Evolutionary conservation across 2,888 invertebrate genomes (phyloP).

Genomic region (Drosophila ezoana): DNA sequence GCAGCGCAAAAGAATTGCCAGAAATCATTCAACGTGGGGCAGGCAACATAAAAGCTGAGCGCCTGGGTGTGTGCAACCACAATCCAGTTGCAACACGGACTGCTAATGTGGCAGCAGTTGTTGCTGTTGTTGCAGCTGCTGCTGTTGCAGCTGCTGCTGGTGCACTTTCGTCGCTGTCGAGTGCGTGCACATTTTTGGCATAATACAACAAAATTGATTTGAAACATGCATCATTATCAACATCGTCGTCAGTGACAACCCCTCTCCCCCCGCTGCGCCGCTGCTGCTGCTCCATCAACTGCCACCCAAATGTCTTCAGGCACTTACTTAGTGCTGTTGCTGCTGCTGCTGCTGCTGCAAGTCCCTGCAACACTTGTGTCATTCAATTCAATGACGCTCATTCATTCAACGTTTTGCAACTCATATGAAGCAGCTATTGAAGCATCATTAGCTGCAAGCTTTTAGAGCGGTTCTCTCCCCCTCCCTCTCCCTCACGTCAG

Average conservation of each 20-base stretch:
- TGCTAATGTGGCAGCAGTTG: constrained; percentile 42
- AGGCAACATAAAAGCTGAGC: constrained; percentile 67
- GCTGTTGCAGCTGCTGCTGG: constrained; percentile 24
- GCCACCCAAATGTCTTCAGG: constrained; percentile 27
- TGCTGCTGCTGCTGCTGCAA: constrained; percentile 35
- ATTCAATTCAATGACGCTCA: constrained; percentile 72
- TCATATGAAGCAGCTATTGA: constrained; percentile 72
- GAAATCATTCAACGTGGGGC: constrained; percentile 65
- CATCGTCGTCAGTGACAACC: constrained; percentile 47
- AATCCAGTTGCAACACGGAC: constrained; percentile 25
- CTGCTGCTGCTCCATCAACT: neutral
- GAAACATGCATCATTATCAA: constrained; percentile 79
- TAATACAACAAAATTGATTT: constrained; percentile 82
- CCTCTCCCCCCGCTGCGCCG: neutral
- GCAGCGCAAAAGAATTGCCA: constrained; percentile 52
- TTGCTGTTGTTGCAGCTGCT: constrained; percentile 1
- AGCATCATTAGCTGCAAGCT: constrained; percentile 78
- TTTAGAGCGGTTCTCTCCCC: constrained; percentile 19
- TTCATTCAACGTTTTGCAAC: constrained; percentile 78
- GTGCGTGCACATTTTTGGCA: constrained; percentile 71
- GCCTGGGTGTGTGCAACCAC: constrained; percentile 64
- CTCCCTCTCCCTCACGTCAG: neutral
- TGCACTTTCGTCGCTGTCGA: constrained; percentile 20
- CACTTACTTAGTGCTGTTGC: constrained; percentile 54
- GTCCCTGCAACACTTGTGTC: constrained; percentile 50